These are phyloP conservation scores for Acanthopagrus latus DNA, from an alignment of 2,797 vertebrate species.

Conservation along the genomic window DNA sequence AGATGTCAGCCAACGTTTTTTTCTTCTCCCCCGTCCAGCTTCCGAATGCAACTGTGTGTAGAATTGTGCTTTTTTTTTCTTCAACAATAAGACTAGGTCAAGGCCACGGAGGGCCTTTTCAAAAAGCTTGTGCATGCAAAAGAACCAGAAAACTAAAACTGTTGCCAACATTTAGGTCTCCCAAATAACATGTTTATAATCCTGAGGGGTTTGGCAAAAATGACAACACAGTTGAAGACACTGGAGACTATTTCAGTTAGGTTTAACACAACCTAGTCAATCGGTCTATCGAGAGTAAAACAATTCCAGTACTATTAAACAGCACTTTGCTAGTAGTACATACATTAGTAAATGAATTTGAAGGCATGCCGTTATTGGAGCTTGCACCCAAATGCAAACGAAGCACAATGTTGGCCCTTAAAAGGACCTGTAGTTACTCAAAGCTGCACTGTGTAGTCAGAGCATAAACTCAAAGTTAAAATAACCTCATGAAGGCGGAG, in stretches of 20 bases:
- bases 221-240: constrained; percentile 28
- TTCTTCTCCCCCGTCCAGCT: neutral
- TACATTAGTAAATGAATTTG: constrained; percentile 44
- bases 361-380: constrained; percentile 58
- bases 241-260: constrained; percentile 18
- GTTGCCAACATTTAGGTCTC: constrained; percentile 13
- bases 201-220: constrained; percentile 50
- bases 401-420: constrained; percentile 37
- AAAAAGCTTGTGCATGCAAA: constrained; percentile 52
- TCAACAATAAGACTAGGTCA: constrained; percentile 16
- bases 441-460: constrained; percentile 57
- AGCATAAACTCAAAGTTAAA: neutral
- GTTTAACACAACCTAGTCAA: constrained; percentile 25
- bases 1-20: neutral
- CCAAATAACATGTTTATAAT: constrained; percentile 19
- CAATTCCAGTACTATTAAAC: constrained; percentile 41
- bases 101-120: constrained; percentile 11
- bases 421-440: constrained; percentile 18
- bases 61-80: constrained; percentile 64
- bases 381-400: constrained; percentile 29
- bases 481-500: neutral
- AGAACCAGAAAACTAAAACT: constrained; percentile 1
- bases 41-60: constrained; percentile 5
- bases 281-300: constrained; percentile 28
- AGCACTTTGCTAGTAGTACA: constrained; percentile 60